Evolutionary conservation across 53 echinoderm and acorn worm species (phyloP), one percentile per base, ranked within the genome.

Genomic region (Paelopatides confundens): DNA sequence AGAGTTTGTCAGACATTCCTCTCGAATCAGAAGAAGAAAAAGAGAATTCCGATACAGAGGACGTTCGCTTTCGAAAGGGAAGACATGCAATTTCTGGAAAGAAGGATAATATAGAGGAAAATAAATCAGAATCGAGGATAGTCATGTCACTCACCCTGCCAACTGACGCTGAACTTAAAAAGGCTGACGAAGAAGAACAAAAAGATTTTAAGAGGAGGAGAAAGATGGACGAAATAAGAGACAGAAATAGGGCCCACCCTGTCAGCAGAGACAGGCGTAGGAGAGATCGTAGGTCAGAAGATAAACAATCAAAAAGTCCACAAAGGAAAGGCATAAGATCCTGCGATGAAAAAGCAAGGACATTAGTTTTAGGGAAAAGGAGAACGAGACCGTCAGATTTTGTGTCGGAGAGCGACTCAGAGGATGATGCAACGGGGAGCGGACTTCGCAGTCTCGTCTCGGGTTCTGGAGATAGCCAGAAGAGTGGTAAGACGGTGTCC

Each of bases 391-490:
- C 71, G n/a, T 74, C 87, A 35, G 71, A 74, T 36, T 87, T 74
- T 40, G 82, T 30, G 6, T 87, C 90, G 17, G 96, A 96, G 51
- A 92, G 88, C 64, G 96, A 96, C 3, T 92, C 93, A 26, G 92
- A 90, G 28, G 68, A 79, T 31, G 87, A 88, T 0, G 40, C 77
- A 66, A 24, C 15, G 3, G 33, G 37, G 17, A n/a, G 34, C 8
- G 39, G 35, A 7, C 31, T 63, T 29, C 38, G 65, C 24, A 83
- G 63, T 83, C 65, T 34, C 12, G 84, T 63, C 39, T 40, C 84
- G 4, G 84, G 79, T 5, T 21, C 53, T 2, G 53, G 79, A 27
- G 79, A 50, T 79, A 33, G 53, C 28, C 11, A 17, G 29, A 81
- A 81, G 35, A 81, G 23, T 3, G 81, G 34, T 5, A 51, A n/a